Base-by-base conservation (phyloP, 1,140 invertebrate genomes). In the Micrasema longulum region DNA sequence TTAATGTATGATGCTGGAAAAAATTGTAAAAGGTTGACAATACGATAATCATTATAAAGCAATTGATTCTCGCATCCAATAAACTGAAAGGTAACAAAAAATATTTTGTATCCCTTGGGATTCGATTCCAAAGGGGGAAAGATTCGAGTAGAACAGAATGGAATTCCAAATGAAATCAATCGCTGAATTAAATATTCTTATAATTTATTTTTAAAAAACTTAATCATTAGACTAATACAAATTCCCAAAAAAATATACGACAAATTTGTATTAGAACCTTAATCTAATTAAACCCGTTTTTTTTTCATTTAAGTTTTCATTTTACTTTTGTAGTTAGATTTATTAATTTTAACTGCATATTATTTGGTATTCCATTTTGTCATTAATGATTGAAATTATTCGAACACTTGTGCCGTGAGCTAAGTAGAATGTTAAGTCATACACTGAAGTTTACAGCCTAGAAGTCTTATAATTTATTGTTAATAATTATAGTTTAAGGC, bases 381-480 rank as follows among this genome's bases (percentile, higher is more conserved):
- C 1, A n/a, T n/a, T 47, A n/a, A 47, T 11, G 12, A 47, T 47
- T 11, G n/a, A 16, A 16, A 14, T 31, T 26, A 35, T 31, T 11
- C n/a, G n/a, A n/a, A n/a, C n/a, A n/a, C n/a, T n/a, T 31, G 31
- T 14, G 10, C 23, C 26, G 10, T 62, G 57, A 38, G 35, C 55
- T 60, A 1, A 43, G 5, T 14, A 16, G 60, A 20, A 64, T n/a
- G 14, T n/a, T 1, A 43, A 47, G 60, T 48, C 57, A 43, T 36
- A 41, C 50, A 60, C 12, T 55, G 35, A 55, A 41, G 10, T 35
- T 20, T 57, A 36, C n/a, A 12, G 38, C 31, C 50, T 68, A 57
- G 23, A 69, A 70, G 68, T 70, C 68, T 70, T 70, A 70, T 69
- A 16, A 48, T 26, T 45, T 70, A 70, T 63, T 70, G 68, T 70